Conservation (phyloP, 1,140 invertebrate genomes). For the Phymorhynchus buccinoides region DNA sequence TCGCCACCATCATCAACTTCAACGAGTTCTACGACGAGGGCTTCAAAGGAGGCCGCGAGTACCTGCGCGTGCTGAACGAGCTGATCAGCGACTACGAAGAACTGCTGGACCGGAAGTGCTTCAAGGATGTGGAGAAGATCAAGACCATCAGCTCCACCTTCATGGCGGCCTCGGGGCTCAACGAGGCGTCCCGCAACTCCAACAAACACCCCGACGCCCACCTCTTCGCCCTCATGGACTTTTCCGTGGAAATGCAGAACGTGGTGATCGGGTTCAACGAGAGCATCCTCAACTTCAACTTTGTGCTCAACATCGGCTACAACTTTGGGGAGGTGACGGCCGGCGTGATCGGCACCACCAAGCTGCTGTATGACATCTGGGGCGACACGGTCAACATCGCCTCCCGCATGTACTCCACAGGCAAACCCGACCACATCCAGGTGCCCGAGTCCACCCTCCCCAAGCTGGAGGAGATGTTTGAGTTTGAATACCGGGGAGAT, state of each 20-base stretch:
- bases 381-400: conserved; percentile 98
- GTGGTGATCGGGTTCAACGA: conserved; percentile 88
- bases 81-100: conserved; percentile 96
- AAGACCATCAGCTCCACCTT: conserved; percentile 98
- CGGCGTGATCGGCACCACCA: conserved; percentile 96
- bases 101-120: conserved; percentile 85
- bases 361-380: conserved; percentile 98
- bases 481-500: conserved; percentile 72
- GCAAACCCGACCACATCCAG: conserved; percentile 86
- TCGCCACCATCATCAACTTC: conserved; percentile 96
- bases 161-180: conserved; percentile 96
- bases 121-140: conserved; percentile 94
- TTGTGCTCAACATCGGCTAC: conserved; percentile 84
- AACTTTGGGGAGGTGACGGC: conserved; percentile 91
- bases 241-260: conserved; percentile 88
- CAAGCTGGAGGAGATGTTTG: conserved; percentile 77
- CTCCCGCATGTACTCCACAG: conserved; percentile 90
- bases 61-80: conserved; percentile 93
- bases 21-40: conserved; percentile 97
- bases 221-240: conserved; percentile 89
- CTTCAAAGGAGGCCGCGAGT: conserved; percentile 88
- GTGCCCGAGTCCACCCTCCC: conserved; percentile 76
- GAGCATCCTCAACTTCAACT: conserved; percentile 89
- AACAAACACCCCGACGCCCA: conserved; percentile 83
- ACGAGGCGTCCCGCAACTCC: conserved; percentile 79